Base-by-base conservation (phyloP, 2,888 invertebrate genomes). In the Tetanocera ferruginea region DNA sequence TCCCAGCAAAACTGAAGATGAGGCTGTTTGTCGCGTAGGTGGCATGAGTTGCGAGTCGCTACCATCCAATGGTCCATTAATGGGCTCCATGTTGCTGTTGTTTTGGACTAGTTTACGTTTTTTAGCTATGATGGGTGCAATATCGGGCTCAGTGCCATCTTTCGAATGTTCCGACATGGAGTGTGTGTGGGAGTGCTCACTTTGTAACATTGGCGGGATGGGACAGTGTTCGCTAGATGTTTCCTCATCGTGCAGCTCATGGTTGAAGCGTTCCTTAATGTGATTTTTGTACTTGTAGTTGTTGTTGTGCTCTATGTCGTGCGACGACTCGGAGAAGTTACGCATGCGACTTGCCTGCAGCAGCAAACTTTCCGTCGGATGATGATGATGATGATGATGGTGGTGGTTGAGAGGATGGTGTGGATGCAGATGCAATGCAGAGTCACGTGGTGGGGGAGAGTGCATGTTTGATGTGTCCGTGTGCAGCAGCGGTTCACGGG, bases 281-380 rank as follows among this genome's bases (percentile, higher is more conserved):
- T 95, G 96, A 85, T 96, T 97, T 91, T 98, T 98, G 91, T 97
- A 98, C 91, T 98, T 98, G 91, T 97, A 98, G 83, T 93, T 93
- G 67, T 92, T 88, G 81, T 90, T 90, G 84, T 87, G 90, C 81
- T 89, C 89, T 76, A 89, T 86, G 67, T 90, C 90, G 81, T 90
- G 90, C 76, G 90, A 90, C 19, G 89, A 89, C 81, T 90, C 90
- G 4, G 90, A 90, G 55, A 88, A 88, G 82, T 90, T 90, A 70
- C 90, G 88, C 84, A 89, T 86, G 17, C 90, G 86, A 55, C 77
- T 77, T 8, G 79, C 76, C 79, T 83, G 81, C 69, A 87, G 85
- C 82, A 88, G 37, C 80, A 89, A 74, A 64, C 87, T 86, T 37
- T 88, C 88, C 78, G 85, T 83, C 5, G 86, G 85, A 67, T 87